Evolutionary conservation across 1,140 invertebrate species (phyloP).

Genomic region (Zaprionus kolodkinae): DNA sequence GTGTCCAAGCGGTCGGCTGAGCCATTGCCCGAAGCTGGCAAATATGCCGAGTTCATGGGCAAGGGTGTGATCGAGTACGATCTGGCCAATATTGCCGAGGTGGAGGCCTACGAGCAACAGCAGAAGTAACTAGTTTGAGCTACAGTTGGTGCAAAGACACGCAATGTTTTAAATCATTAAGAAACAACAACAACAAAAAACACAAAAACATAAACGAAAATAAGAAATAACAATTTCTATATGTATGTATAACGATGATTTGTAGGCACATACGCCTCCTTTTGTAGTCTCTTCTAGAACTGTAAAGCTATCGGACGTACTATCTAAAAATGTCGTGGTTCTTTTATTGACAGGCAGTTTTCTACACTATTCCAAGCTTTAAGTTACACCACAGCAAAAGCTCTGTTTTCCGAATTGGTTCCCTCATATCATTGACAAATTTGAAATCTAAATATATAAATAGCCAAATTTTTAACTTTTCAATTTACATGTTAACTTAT

Average conservation of each 20-base stretch:
- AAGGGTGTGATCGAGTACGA: slow-evolving; percentile 89
- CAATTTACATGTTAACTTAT: background rate
- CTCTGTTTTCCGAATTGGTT: background rate
- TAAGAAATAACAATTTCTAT: slow-evolving; percentile 63
- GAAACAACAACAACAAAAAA: slow-evolving; percentile 23
- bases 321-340: background rate
- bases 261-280: slow-evolving; percentile 28
- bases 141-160: background rate
- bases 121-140: slow-evolving; percentile 34
- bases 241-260: slow-evolving; percentile 51
- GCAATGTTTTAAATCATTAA: slow-evolving; percentile 65
- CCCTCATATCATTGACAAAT: background rate
- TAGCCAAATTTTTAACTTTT: background rate
- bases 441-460: background rate
- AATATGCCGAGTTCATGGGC: slow-evolving; percentile 91
- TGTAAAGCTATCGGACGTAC: background rate
- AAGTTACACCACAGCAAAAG: background rate
- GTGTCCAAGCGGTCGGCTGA: slow-evolving; percentile 90
- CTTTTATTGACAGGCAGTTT: background rate
- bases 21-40: slow-evolving; percentile 83
- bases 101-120: slow-evolving; percentile 67
- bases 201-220: slow-evolving; percentile 30
- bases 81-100: slow-evolving; percentile 88
- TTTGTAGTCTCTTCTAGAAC: slow-evolving; percentile 44
- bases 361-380: background rate